Percentiles rank a stretch among this genome's conserved stretches.
These are phyloP conservation scores for Sinocyclocheilus anshuiensis DNA, from an alignment of 2,113 vertebrate species.

Conservation along the genomic window DNA sequence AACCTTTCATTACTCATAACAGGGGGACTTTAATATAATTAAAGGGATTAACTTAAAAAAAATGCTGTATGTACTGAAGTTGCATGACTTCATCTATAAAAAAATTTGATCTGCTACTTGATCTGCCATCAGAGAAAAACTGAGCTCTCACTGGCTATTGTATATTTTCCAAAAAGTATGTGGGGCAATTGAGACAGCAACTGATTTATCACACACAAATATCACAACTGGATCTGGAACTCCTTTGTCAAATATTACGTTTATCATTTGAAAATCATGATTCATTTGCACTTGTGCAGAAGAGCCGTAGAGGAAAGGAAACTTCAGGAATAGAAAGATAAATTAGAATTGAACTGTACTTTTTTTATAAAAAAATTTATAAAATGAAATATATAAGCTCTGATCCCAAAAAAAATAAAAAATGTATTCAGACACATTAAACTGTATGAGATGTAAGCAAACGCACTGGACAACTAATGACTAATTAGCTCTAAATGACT, in stretches of 20 bases:
- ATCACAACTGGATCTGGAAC: not conserved
- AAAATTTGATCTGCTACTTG: not conserved
- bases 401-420: not conserved
- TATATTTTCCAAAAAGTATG: not conserved
- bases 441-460: not conserved
- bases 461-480: not conserved
- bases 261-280: not conserved
- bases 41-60: not conserved
- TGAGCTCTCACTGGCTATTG: not conserved
- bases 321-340: not conserved
- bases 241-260: not conserved
- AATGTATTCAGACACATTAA: not conserved
- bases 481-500: not conserved
- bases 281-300: not conserved
- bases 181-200: not conserved
- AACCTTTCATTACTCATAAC: too few species aligned
- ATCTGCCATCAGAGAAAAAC: not conserved
- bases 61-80: not conserved
- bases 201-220: not conserved
- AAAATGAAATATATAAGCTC: not conserved
- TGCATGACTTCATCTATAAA: not conserved
- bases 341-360: not conserved
- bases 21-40: not conserved
- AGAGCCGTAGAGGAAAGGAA: not conserved
- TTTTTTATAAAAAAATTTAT: not conserved